Percentiles rank a stretch among this genome's conserved stretches.
These are phyloP conservation scores for Andricus grossulariae DNA, from an alignment of 1,140 invertebrate genomes.

Conservation along the genomic window DNA sequence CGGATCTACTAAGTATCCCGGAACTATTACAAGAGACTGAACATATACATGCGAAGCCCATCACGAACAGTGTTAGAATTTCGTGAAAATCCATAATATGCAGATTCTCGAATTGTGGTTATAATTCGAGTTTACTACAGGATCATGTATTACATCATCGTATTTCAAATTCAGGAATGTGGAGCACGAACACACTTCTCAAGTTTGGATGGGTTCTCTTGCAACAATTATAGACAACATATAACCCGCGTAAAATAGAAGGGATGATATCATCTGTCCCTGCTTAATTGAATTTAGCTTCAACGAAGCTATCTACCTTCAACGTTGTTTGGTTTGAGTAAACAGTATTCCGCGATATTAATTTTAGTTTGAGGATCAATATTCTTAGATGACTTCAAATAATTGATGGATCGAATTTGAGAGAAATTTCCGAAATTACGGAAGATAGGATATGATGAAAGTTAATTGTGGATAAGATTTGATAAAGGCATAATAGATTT, in stretches of 20 bases:
- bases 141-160: not conserved
- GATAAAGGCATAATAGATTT: not conserved
- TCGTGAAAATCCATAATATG: not conserved
- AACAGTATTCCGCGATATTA: not conserved
- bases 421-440: no score
- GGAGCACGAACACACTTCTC: not conserved
- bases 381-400: not conserved
- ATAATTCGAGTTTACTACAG: not conserved
- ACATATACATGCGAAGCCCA: not conserved
- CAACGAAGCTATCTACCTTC: not conserved
- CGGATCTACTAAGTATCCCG: not conserved
- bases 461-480: not conserved
- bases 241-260: not conserved
- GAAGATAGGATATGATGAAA: not conserved
- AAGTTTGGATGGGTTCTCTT: not conserved
- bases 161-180: not conserved
- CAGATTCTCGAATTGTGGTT: not conserved
- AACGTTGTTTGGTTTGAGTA: not conserved
- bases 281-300: not conserved
- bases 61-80: not conserved
- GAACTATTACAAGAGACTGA: slow-evolving; percentile 11
- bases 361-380: not conserved
- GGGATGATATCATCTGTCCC: not conserved
- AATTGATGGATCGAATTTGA: no score
- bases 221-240: not conserved